phyloP scores from a whole-genome alignment of 2,797 vertebrate genomes.

The Poecilia wingei region DNA sequence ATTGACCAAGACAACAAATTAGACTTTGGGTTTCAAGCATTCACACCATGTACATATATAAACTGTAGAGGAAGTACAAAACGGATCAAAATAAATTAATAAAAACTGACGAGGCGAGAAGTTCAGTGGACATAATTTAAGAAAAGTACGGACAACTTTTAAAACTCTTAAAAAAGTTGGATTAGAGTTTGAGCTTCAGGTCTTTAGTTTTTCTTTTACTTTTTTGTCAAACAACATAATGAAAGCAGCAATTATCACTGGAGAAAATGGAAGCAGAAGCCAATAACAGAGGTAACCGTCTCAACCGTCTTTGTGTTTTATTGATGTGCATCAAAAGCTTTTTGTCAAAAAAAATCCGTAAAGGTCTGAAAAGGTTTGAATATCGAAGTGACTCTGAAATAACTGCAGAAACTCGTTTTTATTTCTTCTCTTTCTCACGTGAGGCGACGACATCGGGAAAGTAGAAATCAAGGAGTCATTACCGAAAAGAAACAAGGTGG shows the following conservation, averaged over 20 bases:
- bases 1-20: not conserved
- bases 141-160: not conserved
- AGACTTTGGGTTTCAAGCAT: not conserved
- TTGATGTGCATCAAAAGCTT: slow-evolving; percentile 6
- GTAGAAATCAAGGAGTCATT: slow-evolving; percentile 54
- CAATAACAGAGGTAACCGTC: not conserved
- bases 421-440: not conserved
- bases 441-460: slow-evolving; percentile 15
- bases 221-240: not conserved
- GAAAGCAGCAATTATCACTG: not conserved
- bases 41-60: not conserved
- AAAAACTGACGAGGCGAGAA: not conserved
- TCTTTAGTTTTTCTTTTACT: not conserved
- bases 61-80: not conserved
- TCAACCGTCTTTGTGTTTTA: not conserved
- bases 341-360: slow-evolving; percentile 8
- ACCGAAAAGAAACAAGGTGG: slow-evolving; percentile 21
- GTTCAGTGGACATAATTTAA: not conserved
- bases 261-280: not conserved
- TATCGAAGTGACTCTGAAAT: slow-evolving; percentile 14
- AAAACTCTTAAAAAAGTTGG: not conserved
- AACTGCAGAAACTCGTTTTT: not conserved
- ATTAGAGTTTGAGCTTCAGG: not conserved
- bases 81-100: not conserved
- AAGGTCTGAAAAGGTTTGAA: slow-evolving; percentile 22